Conservation (phyloP, 2,888 invertebrate genomes). For the Punctoribates punctum region DNA sequence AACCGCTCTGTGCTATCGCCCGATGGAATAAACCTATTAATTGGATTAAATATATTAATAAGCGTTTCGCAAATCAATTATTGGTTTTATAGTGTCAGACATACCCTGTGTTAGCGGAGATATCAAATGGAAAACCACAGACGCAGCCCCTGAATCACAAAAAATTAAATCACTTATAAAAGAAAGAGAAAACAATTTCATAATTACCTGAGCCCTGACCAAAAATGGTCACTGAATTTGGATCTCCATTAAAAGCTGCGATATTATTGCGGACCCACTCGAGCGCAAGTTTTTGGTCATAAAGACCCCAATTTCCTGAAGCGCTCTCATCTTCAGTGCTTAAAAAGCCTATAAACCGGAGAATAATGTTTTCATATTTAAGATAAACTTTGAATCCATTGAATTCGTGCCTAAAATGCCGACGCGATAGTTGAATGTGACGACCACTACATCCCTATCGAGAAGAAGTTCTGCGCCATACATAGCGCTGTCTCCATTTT, state of each 20-base stretch:
- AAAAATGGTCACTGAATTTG: slow-evolving; percentile 69
- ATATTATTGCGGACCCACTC: slow-evolving; percentile 66
- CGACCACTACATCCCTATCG: slow-evolving; percentile 58
- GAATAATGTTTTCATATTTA: not conserved
- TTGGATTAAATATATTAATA: not conserved
- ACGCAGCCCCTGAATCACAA: slow-evolving; percentile 61
- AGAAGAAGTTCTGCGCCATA: slow-evolving; percentile 58
- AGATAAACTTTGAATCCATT: not conserved
- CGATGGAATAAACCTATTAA: slow-evolving; percentile 53
- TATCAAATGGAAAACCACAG: slow-evolving; percentile 64
- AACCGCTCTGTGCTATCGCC: slow-evolving; percentile 56
- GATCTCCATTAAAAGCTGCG: slow-evolving; percentile 72
- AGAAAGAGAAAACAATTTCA: too few relatives aligned
- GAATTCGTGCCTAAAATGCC: slow-evolving; percentile 55
- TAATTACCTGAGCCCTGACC: slow-evolving; percentile 66
- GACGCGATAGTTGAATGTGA: slow-evolving; percentile 59
- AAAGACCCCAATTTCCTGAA: slow-evolving; percentile 58
- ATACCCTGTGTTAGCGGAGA: slow-evolving; percentile 66
- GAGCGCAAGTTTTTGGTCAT: slow-evolving; percentile 56
- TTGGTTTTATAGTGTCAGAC: not conserved
- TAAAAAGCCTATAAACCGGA: slow-evolving; percentile 55
- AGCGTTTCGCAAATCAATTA: not conserved
- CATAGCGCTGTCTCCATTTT: slow-evolving; percentile 56
- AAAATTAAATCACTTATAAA: not conserved
- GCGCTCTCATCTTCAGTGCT: slow-evolving; percentile 58